A percentile compares a stretch with the other conserved stretches of the same genome.
Evolutionary conservation across 2,797 vertebrate genomes (phyloP).

Genomic region (Sebastes vulpes): DNA sequence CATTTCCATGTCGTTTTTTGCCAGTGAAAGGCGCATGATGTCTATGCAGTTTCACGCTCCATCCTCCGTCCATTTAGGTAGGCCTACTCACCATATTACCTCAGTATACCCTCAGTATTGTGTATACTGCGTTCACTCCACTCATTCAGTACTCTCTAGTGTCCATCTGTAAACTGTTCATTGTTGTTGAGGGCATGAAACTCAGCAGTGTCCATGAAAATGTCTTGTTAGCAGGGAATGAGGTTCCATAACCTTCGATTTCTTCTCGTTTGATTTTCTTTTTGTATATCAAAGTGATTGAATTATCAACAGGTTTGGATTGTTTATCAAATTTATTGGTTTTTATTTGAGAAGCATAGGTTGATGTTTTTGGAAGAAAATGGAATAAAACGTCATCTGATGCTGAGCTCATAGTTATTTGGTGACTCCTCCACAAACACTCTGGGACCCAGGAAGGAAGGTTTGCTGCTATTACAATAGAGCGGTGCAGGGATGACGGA

Average conservation of each 20-base stretch:
- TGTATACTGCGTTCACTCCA: slow-evolving; percentile 40
- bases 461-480: no score
- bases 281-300: slow-evolving; percentile 74
- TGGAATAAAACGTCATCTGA: slow-evolving; percentile 81
- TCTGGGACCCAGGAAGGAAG: not conserved
- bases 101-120: slow-evolving; percentile 46
- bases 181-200: slow-evolving; percentile 68
- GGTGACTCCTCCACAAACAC: slow-evolving; percentile 14
- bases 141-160: slow-evolving; percentile 36
- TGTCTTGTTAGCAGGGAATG: slow-evolving; percentile 63
- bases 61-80: slow-evolving; percentile 24
- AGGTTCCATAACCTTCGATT: slow-evolving; percentile 60
- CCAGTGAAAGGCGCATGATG: slow-evolving; percentile 38
- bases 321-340: slow-evolving; percentile 73
- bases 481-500: no score
- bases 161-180: slow-evolving; percentile 67
- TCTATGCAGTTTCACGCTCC: slow-evolving; percentile 58
- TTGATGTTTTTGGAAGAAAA: slow-evolving; percentile 82
- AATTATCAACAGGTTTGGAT: slow-evolving; percentile 73
- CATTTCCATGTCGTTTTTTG: slow-evolving; percentile 45
- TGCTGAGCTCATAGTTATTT: slow-evolving; percentile 54
- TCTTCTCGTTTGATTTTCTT: slow-evolving; percentile 52
- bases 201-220: slow-evolving; percentile 62
- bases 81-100: slow-evolving; percentile 47
- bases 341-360: slow-evolving; percentile 77